Evolutionary conservation across 92 coral and sea anemone species (phyloP).

Genomic region (Phenganax marumi): DNA sequence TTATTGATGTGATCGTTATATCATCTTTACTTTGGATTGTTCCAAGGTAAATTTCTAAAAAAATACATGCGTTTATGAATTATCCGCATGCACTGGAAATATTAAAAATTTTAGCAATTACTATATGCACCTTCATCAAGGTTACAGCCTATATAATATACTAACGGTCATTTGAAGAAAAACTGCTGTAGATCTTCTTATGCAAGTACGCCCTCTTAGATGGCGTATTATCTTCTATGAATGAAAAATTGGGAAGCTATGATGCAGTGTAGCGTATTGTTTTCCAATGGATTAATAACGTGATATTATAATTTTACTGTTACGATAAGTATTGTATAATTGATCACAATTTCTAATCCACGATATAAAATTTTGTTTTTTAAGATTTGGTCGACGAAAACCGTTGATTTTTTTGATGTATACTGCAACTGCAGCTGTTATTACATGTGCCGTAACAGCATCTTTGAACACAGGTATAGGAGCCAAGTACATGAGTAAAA

Average conservation of each 20-base stretch:
- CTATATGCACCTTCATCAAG: background rate
- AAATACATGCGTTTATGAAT: background rate
- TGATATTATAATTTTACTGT: background rate
- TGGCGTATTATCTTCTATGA: too few relatives aligned
- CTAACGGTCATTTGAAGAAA: too few relatives aligned
- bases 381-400: slow-evolving; percentile 14
- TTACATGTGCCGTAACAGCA: background rate
- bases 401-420: background rate
- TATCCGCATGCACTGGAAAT: background rate
- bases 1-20: slow-evolving; percentile 73
- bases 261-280: too few relatives aligned
- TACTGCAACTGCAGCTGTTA: background rate
- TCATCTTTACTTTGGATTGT: slow-evolving; percentile 67
- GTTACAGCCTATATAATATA: background rate
- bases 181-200: too few relatives aligned
- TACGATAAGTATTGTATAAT: background rate
- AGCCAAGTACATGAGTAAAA: background rate
- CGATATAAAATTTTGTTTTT: background rate
- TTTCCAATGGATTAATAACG: background rate
- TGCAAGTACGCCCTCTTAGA: too few relatives aligned
- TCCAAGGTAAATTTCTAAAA: slow-evolving; percentile 63
- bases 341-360: too few relatives aligned
- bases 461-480: background rate
- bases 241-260: too few relatives aligned
- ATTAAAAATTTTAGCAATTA: background rate